Evolutionary conservation across 2,113 vertebrate genomes (phyloP).

Genomic region (Corythaeola cristata): DNA sequence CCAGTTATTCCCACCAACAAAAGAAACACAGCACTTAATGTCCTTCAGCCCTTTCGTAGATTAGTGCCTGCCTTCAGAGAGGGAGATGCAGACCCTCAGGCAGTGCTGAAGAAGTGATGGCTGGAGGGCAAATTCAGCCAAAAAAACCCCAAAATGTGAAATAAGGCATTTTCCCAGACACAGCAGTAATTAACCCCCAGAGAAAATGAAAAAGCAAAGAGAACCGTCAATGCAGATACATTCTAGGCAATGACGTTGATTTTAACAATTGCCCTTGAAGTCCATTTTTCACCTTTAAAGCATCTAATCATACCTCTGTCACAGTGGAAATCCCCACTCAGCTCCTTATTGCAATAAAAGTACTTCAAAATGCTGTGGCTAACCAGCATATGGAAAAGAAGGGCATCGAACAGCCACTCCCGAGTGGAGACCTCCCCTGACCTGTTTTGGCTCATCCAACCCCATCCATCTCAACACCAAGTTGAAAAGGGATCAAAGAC

Average conservation of each 20-base stretch:
- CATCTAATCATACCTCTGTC: neutral
- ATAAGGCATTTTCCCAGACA: neutral
- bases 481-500: neutral
- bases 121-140: neutral
- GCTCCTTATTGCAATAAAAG: neutral
- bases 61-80: neutral
- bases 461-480: neutral
- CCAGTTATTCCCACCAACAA: neutral
- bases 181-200: neutral
- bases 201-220: neutral
- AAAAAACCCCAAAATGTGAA: neutral
- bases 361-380: neutral
- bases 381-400: neutral
- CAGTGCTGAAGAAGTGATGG: neutral
- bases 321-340: neutral
- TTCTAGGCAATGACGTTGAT: neutral
- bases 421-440: neutral
- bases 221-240: neutral
- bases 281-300: neutral
- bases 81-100: neutral
- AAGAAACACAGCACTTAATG: neutral
- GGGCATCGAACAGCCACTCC: neutral
- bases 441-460: neutral
- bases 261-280: neutral
- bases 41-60: neutral